These are phyloP conservation scores for Electrona antarctica DNA, from an alignment of 2,113 vertebrate species.

Conservation along the genomic window DNA sequence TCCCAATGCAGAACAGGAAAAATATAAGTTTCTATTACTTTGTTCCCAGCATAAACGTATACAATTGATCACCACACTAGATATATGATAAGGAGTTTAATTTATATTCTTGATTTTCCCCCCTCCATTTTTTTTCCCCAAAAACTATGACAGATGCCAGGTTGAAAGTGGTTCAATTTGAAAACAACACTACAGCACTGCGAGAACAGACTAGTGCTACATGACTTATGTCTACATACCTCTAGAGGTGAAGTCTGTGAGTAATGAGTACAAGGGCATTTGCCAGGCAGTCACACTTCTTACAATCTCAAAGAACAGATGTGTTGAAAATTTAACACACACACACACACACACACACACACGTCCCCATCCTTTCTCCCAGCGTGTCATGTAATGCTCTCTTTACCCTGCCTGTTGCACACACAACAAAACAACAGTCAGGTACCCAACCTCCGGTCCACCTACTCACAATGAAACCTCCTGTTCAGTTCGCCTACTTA, in stretches of 20 bases:
- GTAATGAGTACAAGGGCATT: neutral
- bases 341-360: neutral
- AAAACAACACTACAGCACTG: no score
- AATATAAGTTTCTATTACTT: no score
- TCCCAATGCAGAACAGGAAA: no score
- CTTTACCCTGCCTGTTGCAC: no score
- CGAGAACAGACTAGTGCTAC: neutral
- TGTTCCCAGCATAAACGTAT: no score
- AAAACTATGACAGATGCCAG: no score
- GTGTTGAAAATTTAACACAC: conserved; percentile 5
- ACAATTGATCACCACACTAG: no score
- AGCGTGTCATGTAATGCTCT: neutral
- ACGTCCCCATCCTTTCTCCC: neutral
- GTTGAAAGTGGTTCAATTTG: no score
- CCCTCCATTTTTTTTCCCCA: no score
- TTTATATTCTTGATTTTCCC: no score
- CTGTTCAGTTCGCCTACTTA: neutral
- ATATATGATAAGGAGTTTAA: no score
- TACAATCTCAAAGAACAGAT: conserved; percentile 42
- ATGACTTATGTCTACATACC: neutral
- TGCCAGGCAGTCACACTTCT: conserved; percentile 3
- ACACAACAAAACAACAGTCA: no score
- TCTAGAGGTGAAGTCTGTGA: neutral
- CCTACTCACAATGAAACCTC: neutral
- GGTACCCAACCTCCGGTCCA: neutral